Conservation (phyloP, 1,140 invertebrate species). For the Hesperophylax magnus region DNA sequence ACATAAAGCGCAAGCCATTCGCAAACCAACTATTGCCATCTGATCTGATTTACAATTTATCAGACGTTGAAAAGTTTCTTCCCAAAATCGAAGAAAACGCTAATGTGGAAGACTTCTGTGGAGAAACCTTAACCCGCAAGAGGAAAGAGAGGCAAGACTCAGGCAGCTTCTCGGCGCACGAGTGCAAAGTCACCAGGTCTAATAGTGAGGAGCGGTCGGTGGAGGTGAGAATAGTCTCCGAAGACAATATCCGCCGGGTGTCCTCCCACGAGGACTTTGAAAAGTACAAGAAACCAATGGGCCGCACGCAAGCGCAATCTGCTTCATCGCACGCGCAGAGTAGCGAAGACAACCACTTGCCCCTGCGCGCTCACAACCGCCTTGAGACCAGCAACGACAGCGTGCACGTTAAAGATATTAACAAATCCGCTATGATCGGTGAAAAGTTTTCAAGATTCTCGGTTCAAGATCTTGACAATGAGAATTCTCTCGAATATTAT, state of each 20-base stretch:
- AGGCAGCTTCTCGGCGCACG: slow-evolving; percentile 64
- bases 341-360: slow-evolving; percentile 22
- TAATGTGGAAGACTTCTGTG: slow-evolving; percentile 35
- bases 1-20: slow-evolving; percentile 62
- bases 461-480: slow-evolving; percentile 48
- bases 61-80: slow-evolving; percentile 52
- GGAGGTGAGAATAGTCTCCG: slow-evolving; percentile 64
- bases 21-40: slow-evolving; percentile 66
- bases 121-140: slow-evolving; percentile 71
- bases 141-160: slow-evolving; percentile 84
- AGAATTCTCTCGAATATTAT: slow-evolving; percentile 50
- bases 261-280: slow-evolving; percentile 77
- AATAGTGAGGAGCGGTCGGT: slow-evolving; percentile 75
- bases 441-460: slow-evolving; percentile 53
- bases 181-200: slow-evolving; percentile 83
- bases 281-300: slow-evolving; percentile 62
- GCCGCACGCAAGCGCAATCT: not conserved
- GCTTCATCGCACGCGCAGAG: slow-evolving; percentile 67
- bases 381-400: slow-evolving; percentile 33
- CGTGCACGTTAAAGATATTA: slow-evolving; percentile 42
- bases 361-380: slow-evolving; percentile 13
- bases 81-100: slow-evolving; percentile 44
- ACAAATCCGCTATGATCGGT: slow-evolving; percentile 31
- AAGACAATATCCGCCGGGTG: slow-evolving; percentile 73
- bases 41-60: slow-evolving; percentile 52